Evolutionary conservation across 2,888 invertebrate species (phyloP).

Genomic region (Eudemis profundana): DNA sequence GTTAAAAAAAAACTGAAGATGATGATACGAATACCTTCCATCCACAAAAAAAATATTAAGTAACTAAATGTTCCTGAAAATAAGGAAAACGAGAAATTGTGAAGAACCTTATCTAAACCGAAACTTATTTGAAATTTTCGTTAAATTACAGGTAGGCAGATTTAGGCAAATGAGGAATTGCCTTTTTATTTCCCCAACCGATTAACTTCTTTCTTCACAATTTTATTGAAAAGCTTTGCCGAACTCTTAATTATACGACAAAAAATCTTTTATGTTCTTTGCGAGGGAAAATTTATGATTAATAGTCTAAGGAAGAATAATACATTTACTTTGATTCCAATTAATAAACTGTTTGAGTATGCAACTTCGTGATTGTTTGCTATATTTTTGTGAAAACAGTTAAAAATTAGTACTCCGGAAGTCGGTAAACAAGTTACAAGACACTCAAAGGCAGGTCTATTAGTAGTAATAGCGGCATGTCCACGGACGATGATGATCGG

Average conservation of each 20-base stretch:
- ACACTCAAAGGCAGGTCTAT: too few relatives aligned
- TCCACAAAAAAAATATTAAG: too few relatives aligned
- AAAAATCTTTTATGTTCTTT: slow-evolving; percentile 18
- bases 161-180: slow-evolving; percentile 4
- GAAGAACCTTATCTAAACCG: background rate
- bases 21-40: too few relatives aligned
- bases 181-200: slow-evolving; percentile 11
- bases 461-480: too few relatives aligned
- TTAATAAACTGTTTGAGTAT: background rate
- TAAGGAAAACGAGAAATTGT: background rate
- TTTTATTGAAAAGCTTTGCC: slow-evolving; percentile 18
- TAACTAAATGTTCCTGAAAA: too few relatives aligned
- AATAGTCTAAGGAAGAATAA: slow-evolving; percentile 4
- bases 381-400: too few relatives aligned
- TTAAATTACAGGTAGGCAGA: background rate
- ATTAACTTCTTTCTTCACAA: slow-evolving; percentile 19
- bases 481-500: too few relatives aligned
- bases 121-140: background rate
- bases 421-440: too few relatives aligned
- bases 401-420: too few relatives aligned
- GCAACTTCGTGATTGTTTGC: too few relatives aligned
- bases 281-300: slow-evolving; percentile 18
- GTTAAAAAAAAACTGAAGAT: too few relatives aligned
- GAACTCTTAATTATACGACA: slow-evolving; percentile 22
- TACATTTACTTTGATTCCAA: slow-evolving; percentile 5